Evolutionary conservation across 2,113 vertebrate species (phyloP).

Genomic region (Aegotheles bennettii): DNA sequence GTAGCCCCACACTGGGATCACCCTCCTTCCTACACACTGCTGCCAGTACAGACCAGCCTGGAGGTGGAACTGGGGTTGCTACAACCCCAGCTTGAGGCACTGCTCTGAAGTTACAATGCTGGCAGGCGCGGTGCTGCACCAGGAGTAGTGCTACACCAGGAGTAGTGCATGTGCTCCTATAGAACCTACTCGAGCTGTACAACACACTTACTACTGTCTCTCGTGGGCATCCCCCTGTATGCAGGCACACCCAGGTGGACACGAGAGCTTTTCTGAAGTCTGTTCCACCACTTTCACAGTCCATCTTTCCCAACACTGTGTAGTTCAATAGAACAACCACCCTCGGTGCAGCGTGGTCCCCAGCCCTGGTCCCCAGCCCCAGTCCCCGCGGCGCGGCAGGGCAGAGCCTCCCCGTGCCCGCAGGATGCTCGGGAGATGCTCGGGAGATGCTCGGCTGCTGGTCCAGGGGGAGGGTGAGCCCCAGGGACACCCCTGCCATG

Average conservation of each 20-base stretch:
- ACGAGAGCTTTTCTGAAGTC: background rate
- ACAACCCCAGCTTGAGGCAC: rapidly evolving
- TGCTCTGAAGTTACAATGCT: rapidly evolving
- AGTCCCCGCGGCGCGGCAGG: rapidly evolving
- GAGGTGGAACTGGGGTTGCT: rapidly evolving
- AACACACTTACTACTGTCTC: rapidly evolving
- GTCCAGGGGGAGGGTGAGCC: background rate
- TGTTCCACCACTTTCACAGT: rapidly evolving
- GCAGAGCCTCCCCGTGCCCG: rapidly evolving
- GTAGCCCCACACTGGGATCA: rapidly evolving
- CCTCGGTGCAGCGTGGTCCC: rapidly evolving
- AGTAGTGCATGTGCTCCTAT: rapidly evolving
- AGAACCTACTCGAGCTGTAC: rapidly evolving
- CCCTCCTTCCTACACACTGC: rapidly evolving
- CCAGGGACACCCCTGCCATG: rapidly evolving
- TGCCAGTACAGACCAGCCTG: rapidly evolving
- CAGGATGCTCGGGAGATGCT: background rate
- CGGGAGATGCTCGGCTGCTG: background rate
- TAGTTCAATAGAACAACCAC: rapidly evolving
- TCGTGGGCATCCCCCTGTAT: rapidly evolving
- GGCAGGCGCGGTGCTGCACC: rapidly evolving
- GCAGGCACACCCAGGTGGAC: rapidly evolving
- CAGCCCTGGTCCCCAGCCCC: background rate
- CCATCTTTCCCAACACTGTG: rapidly evolving
- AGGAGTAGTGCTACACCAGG: rapidly evolving